Evolutionary conservation across 2,113 vertebrate genomes (phyloP), one percentile per base, ranked within the genome.

Genomic region (Zosterops lateralis): DNA sequence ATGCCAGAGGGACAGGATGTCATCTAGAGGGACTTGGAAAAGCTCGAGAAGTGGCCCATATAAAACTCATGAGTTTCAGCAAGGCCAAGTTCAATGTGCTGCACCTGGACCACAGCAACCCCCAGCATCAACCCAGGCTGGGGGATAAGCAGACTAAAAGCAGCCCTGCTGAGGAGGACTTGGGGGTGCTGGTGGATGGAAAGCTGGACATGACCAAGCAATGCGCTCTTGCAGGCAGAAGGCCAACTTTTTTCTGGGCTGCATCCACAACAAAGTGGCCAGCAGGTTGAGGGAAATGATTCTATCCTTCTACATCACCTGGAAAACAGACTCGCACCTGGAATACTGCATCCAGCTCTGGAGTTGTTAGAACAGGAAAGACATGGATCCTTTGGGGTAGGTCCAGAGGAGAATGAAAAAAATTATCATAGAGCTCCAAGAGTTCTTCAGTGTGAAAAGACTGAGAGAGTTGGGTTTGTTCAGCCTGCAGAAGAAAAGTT

Each of bases 101-200:
- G 17, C 11, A 24, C 2, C 3, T 2, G 5, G 11, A n/a, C 38
- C 1, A 9, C 10, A 36, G 40, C 18, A 73, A 32, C 4, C 3
- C 4, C 1, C 0, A 2, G 14, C 50, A 42, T 45, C 7, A 53
- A 0, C 67, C 4, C 24, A 64, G 50, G 1, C 28, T 60, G 9
- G 6, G 9, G 5, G 15, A 45, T 68, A 24, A 81, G 56, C 1
- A 26, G 10, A 44, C 34, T 34, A 34, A 79, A 13, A 57, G 2
- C 10, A 47, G 26, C 13, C 26, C 13, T 25, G 9, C 1, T 0
- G 3, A 83, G 34, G 58, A 42, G 36, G 22, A 16, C 19, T 38
- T 78, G 24, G 3, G 18, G 11, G 1, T 87, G 25, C 40, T 71
- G 25, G 5, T 29, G 44, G 25, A 16, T n/a, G 36, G 48, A 40